phyloP scores from a whole-genome alignment of 2,888 invertebrate genomes.

The Dichetophora obliterata region DNA sequence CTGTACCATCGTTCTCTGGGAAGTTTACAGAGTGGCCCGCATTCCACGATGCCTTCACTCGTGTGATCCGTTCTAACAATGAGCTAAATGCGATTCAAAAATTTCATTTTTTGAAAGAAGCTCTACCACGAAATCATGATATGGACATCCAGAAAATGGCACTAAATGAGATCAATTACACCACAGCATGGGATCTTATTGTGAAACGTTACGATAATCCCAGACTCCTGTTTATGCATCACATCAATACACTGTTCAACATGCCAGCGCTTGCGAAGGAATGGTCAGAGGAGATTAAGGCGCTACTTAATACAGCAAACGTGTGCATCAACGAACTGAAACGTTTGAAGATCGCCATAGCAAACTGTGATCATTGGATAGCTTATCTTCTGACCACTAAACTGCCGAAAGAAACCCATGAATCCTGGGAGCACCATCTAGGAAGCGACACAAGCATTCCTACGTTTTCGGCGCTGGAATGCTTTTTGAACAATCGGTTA shows the following conservation, averaged over 20 bases:
- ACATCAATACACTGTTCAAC: constrained; percentile 31
- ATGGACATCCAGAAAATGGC: constrained; percentile 27
- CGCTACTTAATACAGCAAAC: constrained; percentile 8
- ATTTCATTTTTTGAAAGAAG: constrained; percentile 30
- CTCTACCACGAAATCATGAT: constrained; percentile 10
- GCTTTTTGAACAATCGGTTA: too few relatives aligned
- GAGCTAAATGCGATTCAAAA: constrained; percentile 27
- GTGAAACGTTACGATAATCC: constrained; percentile 33
- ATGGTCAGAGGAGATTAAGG: constrained; percentile 9
- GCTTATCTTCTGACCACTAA: constrained; percentile 32
- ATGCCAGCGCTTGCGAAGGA: constrained; percentile 18
- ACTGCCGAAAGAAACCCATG: constrained; percentile 31
- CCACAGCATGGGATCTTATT: constrained; percentile 22
- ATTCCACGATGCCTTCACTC: constrained; percentile 33
- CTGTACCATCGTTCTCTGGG: constrained; percentile 32
- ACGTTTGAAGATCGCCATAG: constrained; percentile 15
- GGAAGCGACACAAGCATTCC: constrained; percentile 29
- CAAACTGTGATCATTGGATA: constrained; percentile 34
- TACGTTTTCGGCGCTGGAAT: neutral
- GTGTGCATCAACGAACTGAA: constrained; percentile 30
- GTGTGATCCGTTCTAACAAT: constrained; percentile 18
- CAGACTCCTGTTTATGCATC: constrained; percentile 29
- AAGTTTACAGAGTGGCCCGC: constrained; percentile 32
- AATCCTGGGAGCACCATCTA: constrained; percentile 35
- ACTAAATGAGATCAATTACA: constrained; percentile 24